Conservation (phyloP, 2,113 vertebrate species). For the Synodontis membranacea region DNA sequence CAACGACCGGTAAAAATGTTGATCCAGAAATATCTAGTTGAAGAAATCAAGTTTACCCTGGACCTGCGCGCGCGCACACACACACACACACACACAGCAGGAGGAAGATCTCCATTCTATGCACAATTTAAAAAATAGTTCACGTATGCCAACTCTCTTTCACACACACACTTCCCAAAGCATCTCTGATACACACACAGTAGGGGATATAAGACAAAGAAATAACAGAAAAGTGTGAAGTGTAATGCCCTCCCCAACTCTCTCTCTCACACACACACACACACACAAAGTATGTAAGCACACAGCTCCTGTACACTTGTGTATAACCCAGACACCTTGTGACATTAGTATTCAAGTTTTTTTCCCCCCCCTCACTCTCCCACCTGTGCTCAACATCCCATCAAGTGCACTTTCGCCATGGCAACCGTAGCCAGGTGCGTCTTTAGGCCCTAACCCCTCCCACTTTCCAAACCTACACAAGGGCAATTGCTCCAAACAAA, state of each 20-base stretch:
- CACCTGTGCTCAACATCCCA: constrained; percentile 37
- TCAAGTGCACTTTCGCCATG: constrained; percentile 37
- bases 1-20: background rate
- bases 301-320: background rate
- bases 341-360: constrained; percentile 34
- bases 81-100: constrained; percentile 9
- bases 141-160: no score
- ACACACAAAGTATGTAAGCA: no score
- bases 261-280: background rate
- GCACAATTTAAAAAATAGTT: no score
- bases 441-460: constrained; percentile 22
- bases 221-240: background rate
- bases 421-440: constrained; percentile 33
- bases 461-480: constrained; percentile 36
- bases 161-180: background rate
- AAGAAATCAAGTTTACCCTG: constrained; percentile 5
- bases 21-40: background rate
- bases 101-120: no score
- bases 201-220: background rate
- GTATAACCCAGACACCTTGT: background rate
- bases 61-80: background rate
- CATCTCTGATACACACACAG: background rate
- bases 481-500: background rate
- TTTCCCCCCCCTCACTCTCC: background rate
- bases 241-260: background rate